Evolutionary conservation across 2,113 vertebrate species (phyloP).

Genomic region (Lasiurus cinereus): DNA sequence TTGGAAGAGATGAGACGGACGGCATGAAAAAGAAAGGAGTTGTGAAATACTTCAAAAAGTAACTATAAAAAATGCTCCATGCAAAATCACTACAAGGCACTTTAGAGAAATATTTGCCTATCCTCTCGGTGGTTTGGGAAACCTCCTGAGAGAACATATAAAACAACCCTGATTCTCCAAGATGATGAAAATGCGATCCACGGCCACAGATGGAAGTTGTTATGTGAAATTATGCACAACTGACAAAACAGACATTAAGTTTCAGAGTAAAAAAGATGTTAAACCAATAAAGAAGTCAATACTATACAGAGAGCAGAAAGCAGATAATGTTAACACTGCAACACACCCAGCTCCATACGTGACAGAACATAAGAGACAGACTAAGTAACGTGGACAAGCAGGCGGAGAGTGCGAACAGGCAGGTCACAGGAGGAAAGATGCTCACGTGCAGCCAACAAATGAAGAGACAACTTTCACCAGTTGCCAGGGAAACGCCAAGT

Average conservation of each 20-base stretch:
- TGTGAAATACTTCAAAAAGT: not conserved
- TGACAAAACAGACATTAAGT: constrained; percentile 44
- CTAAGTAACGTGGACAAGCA: too few relatives aligned
- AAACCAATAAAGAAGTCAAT: constrained; percentile 13
- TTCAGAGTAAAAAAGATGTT: constrained; percentile 41
- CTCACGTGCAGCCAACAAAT: not conserved
- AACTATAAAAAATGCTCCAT: not conserved
- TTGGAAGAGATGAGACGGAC: not conserved
- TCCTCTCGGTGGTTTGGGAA: not conserved
- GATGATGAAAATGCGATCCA: not conserved
- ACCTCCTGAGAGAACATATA: not conserved
- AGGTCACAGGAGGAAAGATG: not conserved
- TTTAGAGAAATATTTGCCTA: constrained; percentile 19
- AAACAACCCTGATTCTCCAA: not conserved
- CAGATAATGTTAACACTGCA: not conserved
- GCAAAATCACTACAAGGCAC: constrained; percentile 49
- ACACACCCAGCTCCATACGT: not conserved
- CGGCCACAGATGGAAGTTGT: not conserved
- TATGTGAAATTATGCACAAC: not conserved
- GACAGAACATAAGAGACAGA: not conserved
- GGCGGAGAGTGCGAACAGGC: not conserved
- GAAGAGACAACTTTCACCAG: not conserved
- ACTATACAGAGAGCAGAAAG: not conserved
- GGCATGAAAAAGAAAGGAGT: not conserved
- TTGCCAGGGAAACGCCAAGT: not conserved